Percentiles rank a stretch among this genome's conserved stretches.
Evolutionary conservation across 2,888 invertebrate species (phyloP).

Genomic region (Hipparchia sbordonii): DNA sequence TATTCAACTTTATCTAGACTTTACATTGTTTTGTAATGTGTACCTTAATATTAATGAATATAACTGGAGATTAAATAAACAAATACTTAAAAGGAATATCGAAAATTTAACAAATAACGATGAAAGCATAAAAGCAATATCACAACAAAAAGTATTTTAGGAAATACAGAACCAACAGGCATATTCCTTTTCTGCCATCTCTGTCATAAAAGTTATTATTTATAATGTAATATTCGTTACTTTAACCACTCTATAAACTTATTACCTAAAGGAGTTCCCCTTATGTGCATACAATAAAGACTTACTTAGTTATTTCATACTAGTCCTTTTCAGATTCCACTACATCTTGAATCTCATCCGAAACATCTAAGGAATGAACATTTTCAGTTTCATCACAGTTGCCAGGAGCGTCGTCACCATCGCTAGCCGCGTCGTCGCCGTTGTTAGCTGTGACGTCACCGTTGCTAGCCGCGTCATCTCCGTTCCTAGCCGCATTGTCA

Average conservation of each 20-base stretch:
- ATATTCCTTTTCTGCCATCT: background rate
- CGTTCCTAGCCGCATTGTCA: background rate
- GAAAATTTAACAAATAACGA: slow-evolving; percentile 25
- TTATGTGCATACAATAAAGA: slow-evolving; percentile 24
- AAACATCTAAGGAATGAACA: slow-evolving; percentile 30
- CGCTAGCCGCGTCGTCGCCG: background rate
- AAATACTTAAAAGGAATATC: slow-evolving; percentile 12
- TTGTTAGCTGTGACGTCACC: slow-evolving; percentile 49
- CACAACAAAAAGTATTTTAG: slow-evolving; percentile 24
- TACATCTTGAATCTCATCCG: slow-evolving; percentile 30
- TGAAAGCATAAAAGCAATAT: slow-evolving; percentile 24
- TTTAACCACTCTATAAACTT: slow-evolving; percentile 29
- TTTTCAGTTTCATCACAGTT: slow-evolving; percentile 28
- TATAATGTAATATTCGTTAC: slow-evolving; percentile 18
- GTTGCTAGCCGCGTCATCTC: background rate
- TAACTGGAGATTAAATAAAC: slow-evolving; percentile 12
- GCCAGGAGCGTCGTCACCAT: background rate
- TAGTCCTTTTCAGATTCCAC: slow-evolving; percentile 25
- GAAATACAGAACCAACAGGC: background rate
- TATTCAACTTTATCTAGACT: slow-evolving; percentile 5
- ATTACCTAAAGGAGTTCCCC: slow-evolving; percentile 30
- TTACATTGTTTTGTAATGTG: background rate
- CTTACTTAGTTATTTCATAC: slow-evolving; percentile 16
- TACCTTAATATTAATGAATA: slow-evolving; percentile 4
- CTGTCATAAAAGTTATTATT: slow-evolving; percentile 17